These are phyloP conservation scores for Polymixis lichenea DNA, from an alignment of 2,888 invertebrate genomes.

Conservation along the genomic window DNA sequence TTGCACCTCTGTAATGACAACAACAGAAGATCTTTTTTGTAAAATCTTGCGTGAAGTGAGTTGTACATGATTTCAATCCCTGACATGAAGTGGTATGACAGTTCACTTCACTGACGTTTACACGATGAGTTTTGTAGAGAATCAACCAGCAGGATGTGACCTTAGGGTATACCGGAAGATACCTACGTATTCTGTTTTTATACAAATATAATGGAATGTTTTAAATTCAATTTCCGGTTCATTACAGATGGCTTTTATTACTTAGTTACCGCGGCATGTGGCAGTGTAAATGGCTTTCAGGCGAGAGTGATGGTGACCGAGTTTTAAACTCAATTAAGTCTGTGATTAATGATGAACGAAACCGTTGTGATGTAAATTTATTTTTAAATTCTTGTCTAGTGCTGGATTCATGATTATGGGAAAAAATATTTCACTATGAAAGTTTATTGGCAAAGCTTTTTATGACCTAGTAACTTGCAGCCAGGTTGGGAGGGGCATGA, in stretches of 20 bases:
- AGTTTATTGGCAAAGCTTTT: neutral
- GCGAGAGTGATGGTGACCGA: conserved; percentile 26
- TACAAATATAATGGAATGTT: neutral
- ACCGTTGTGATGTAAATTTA: neutral
- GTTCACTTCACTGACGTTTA: too few relatives aligned
- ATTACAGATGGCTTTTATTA: conserved; percentile 20
- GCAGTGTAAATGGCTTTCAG: conserved; percentile 33
- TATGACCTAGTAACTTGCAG: neutral
- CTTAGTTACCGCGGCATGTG: conserved; percentile 1
- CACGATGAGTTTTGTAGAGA: too few relatives aligned
- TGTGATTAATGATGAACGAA: conserved; percentile 19
- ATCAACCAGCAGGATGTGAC: neutral
- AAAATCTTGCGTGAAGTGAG: too few relatives aligned
- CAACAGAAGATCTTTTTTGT: neutral
- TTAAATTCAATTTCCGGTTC: conserved; percentile 13
- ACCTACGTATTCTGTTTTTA: neutral
- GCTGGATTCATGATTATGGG: neutral
- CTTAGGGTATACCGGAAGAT: neutral
- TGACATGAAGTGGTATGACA: too few relatives aligned
- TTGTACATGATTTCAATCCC: too few relatives aligned
- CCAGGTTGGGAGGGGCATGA: too few relatives aligned
- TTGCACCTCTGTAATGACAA: neutral
- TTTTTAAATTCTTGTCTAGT: neutral
- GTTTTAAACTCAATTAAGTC: conserved; percentile 41
- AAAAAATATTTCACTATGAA: too few relatives aligned